Conservation (phyloP, 2,888 invertebrate genomes). For the Adineta ricciae region DNA sequence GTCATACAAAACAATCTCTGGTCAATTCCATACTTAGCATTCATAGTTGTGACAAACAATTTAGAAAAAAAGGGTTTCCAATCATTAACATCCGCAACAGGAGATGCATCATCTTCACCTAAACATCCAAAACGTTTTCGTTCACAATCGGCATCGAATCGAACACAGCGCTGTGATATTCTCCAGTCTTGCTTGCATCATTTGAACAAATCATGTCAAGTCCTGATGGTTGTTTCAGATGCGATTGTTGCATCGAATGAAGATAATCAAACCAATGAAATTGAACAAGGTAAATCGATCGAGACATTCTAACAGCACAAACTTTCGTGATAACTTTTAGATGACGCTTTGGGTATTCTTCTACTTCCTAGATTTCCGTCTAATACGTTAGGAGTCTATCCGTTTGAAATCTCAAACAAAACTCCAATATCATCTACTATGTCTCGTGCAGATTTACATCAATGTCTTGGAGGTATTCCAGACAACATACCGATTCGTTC, state of each 20-base stretch:
- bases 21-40: background rate
- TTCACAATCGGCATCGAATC: background rate
- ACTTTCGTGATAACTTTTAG: background rate
- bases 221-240: conserved; percentile 36
- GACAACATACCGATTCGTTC: background rate
- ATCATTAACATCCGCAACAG: background rate
- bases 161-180: background rate
- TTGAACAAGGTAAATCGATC: background rate
- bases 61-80: background rate
- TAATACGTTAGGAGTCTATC: background rate
- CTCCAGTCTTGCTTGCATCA: background rate
- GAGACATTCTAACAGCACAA: background rate
- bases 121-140: background rate
- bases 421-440: background rate
- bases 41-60: background rate
- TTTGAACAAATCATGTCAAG: conserved; percentile 36
- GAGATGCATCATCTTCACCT: background rate
- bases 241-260: conserved; percentile 36
- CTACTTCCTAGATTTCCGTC: conserved; percentile 36
- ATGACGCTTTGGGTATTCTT: conserved; percentile 36
- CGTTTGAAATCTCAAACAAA: background rate
- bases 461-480: background rate
- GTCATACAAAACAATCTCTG: background rate
- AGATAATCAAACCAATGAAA: background rate
- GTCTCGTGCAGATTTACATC: background rate